A percentile compares a stretch with the other conserved stretches of the same genome.
phyloP scores from a whole-genome alignment of 2,888 invertebrate species.

The Thereva nobilitata region DNA sequence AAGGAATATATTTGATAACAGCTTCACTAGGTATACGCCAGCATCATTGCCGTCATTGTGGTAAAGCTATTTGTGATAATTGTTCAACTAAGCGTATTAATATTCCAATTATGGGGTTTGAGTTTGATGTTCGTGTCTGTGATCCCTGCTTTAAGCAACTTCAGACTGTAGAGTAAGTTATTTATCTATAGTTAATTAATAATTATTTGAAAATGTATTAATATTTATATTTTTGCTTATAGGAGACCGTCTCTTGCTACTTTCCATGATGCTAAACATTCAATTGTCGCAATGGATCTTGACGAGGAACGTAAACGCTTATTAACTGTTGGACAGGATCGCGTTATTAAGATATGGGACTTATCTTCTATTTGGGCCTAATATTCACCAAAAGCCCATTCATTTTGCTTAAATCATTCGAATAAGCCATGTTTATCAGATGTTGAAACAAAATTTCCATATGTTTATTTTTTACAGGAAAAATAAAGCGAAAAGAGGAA shows the following conservation, averaged over 20 bases:
- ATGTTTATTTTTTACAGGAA: conserved; percentile 36
- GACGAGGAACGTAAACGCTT: conserved; percentile 87
- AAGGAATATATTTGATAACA: not conserved
- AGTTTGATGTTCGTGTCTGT: conserved; percentile 96
- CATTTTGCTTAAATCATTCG: conserved; percentile 14
- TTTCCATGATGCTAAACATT: conserved; percentile 94
- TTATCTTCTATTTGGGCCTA: conserved; percentile 67
- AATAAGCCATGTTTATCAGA: conserved; percentile 15
- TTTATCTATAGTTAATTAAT: no score
- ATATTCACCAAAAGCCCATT: conserved; percentile 41
- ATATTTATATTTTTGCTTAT: conserved; percentile 42
- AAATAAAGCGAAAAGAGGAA: conserved; percentile 4
- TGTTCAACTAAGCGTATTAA: conserved; percentile 88
- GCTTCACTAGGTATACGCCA: conserved; percentile 68
- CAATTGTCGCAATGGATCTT: conserved; percentile 83
- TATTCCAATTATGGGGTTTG: conserved; percentile 96
- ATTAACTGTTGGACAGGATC: conserved; percentile 92
- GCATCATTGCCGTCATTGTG: conserved; percentile 92
- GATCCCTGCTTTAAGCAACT: conserved; percentile 84
- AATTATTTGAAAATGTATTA: conserved; percentile 31
- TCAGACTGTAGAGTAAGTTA: conserved; percentile 82
- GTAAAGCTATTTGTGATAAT: conserved; percentile 90
- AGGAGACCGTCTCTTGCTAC: conserved; percentile 91
- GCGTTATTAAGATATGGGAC: conserved; percentile 93
- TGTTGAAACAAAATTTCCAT: conserved; percentile 20